Evolutionary conservation across 2,888 invertebrate genomes (phyloP).

Genomic region (Thera britannica): DNA sequence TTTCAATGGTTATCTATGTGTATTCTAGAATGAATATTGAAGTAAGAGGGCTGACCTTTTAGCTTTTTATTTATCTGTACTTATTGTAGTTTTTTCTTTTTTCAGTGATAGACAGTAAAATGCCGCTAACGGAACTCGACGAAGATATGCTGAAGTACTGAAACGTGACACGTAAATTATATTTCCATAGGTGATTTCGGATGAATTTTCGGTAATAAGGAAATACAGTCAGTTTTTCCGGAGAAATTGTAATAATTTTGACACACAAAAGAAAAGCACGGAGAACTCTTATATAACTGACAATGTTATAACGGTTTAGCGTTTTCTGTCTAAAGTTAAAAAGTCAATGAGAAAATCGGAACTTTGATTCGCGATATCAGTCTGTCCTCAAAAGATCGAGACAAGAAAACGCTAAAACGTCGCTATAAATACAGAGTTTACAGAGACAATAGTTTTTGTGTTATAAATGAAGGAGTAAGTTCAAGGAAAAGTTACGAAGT

Average conservation of each 20-base stretch:
- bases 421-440: background rate
- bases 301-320: background rate
- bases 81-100: conserved; percentile 32
- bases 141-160: conserved; percentile 77
- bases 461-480: background rate
- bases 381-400: background rate
- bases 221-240: background rate
- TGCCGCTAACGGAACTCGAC: conserved; percentile 74
- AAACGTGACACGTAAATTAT: conserved; percentile 37
- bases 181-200: conserved; percentile 4
- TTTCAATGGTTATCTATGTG: background rate
- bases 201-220: background rate
- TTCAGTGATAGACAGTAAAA: conserved; percentile 81
- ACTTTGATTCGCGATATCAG: background rate
- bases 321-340: background rate
- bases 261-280: background rate
- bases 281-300: no score
- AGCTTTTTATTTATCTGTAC: background rate
- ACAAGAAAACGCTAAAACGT: background rate
- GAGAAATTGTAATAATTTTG: background rate
- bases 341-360: background rate
- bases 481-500: conserved; percentile 1
- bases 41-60: background rate
- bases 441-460: background rate
- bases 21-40: background rate